These are phyloP conservation scores for Geopemphigus sp. DNA, from an alignment of 1,140 invertebrate genomes.

Conservation along the genomic window DNA sequence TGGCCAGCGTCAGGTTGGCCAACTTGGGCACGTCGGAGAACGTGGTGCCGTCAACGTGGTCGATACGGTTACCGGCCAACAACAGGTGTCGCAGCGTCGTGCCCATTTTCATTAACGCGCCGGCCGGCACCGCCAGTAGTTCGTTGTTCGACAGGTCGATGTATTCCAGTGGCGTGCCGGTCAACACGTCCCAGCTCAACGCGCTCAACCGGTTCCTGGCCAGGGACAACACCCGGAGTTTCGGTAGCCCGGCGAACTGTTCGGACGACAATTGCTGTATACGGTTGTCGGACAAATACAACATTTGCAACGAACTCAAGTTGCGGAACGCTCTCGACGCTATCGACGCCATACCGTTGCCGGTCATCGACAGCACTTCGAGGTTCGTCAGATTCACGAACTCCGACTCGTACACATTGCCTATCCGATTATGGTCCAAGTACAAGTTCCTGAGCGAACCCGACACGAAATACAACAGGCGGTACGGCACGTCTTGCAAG, in stretches of 20 bases:
- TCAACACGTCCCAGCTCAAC: conserved; percentile 75
- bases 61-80: conserved; percentile 75
- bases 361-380: conserved; percentile 71
- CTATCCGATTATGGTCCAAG: conserved; percentile 73
- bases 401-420: conserved; percentile 66
- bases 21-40: conserved; percentile 78
- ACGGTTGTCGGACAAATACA: conserved; percentile 77
- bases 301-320: conserved; percentile 68
- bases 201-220: conserved; percentile 73
- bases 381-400: conserved; percentile 68
- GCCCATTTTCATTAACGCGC: conserved; percentile 70
- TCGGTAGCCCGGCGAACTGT: conserved; percentile 76
- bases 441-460: conserved; percentile 65
- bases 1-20: conserved; percentile 72
- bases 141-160: conserved; percentile 78
- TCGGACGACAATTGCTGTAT: conserved; percentile 74
- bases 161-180: conserved; percentile 74
- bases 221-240: conserved; percentile 73
- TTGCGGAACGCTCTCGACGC: conserved; percentile 73
- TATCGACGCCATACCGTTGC: conserved; percentile 72
- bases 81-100: conserved; percentile 73
- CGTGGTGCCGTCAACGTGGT: conserved; percentile 83
- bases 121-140: conserved; percentile 70
- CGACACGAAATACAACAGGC: conserved; percentile 64
- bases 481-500: conserved; percentile 65